These are phyloP conservation scores for Alauda arvensis DNA, from an alignment of 2,797 vertebrate genomes.

Conservation along the genomic window DNA sequence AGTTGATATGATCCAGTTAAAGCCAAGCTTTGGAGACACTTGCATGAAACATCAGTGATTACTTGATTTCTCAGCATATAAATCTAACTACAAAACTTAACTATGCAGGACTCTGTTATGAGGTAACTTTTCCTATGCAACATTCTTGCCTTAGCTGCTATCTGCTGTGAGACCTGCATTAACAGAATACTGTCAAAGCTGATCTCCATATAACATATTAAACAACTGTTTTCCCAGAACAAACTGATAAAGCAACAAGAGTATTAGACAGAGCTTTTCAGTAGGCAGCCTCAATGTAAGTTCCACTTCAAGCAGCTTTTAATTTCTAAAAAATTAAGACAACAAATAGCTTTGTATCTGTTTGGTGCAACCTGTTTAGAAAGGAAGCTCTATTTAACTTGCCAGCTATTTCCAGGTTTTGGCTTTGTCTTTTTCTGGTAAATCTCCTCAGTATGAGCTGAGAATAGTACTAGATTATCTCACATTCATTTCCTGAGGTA, in stretches of 20 bases:
- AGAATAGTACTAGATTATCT: neutral
- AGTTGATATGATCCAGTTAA: conserved; percentile 73
- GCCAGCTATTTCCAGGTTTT: neutral
- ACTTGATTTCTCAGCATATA: conserved; percentile 75
- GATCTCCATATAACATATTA: neutral
- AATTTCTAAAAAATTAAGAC: neutral
- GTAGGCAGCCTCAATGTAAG: neutral
- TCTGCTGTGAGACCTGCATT: neutral
- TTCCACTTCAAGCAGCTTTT: neutral
- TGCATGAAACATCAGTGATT: conserved; percentile 67
- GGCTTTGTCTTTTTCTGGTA: neutral
- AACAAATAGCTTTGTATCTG: neutral
- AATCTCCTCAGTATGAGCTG: neutral
- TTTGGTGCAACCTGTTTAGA: neutral
- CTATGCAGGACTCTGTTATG: conserved; percentile 26
- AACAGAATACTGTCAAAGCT: neutral
- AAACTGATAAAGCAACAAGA: conserved; percentile 8
- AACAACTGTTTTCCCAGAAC: conserved; percentile 20
- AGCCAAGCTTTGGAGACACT: conserved; percentile 67
- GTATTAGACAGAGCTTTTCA: neutral
- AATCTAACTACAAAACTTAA: conserved; percentile 60
- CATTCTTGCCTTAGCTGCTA: conserved; percentile 32
- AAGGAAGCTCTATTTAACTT: neutral
- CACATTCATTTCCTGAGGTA: neutral
- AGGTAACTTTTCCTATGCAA: conserved; percentile 23